Evolutionary conservation across 2,888 invertebrate genomes (phyloP).

Genomic region (Drosophila eohydei): DNA sequence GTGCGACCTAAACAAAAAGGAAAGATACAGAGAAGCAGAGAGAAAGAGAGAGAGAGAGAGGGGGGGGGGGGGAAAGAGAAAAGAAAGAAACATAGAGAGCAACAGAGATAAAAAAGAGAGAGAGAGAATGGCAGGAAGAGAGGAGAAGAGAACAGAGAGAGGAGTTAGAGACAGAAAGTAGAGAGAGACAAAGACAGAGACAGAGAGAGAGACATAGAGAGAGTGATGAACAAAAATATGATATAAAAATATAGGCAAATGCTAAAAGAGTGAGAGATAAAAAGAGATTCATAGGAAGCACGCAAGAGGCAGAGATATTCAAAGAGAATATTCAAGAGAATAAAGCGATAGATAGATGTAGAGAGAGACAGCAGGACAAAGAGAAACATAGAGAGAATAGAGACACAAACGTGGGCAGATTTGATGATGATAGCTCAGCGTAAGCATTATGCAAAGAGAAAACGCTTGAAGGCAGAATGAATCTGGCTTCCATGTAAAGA

Average conservation of each 20-base stretch:
- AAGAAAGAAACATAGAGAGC: background rate
- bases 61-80: background rate
- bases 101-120: background rate
- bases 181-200: background rate
- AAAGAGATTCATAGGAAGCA: no score
- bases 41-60: background rate
- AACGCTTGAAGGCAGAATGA: background rate
- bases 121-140: background rate
- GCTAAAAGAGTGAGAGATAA: no score
- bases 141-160: background rate
- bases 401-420: background rate
- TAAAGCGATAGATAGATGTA: background rate
- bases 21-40: background rate
- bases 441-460: constrained; percentile 9
- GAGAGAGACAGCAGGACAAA: background rate
- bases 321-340: no score
- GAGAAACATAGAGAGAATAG: constrained; percentile 12
- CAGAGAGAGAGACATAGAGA: no score
- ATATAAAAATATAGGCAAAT: no score
- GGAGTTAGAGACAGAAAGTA: background rate
- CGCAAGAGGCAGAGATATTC: no score
- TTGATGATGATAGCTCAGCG: constrained; percentile 23
- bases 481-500: background rate
- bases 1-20: no score
- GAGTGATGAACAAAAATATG: no score